These are phyloP conservation scores for Zelostemma sp. DNA, from an alignment of 1,140 invertebrate genomes.

Conservation along the genomic window DNA sequence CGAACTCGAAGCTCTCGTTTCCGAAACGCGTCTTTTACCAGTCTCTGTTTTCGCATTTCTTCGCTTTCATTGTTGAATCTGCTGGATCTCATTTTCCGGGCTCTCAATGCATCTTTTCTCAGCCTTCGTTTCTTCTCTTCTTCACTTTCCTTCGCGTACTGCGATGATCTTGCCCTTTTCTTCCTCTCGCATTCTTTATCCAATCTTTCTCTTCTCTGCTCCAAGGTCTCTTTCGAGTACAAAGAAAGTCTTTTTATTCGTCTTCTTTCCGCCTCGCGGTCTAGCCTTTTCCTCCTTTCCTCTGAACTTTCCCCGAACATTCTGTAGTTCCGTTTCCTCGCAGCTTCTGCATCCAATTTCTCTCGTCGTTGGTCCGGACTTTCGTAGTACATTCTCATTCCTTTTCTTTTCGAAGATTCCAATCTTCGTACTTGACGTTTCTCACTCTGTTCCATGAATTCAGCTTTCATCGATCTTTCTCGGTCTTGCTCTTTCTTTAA, in stretches of 20 bases:
- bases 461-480: no score
- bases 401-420: slow-evolving; percentile 51
- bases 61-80: slow-evolving; percentile 58
- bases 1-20: slow-evolving; percentile 57
- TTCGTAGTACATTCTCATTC: slow-evolving; percentile 59
- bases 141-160: slow-evolving; percentile 57
- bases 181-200: slow-evolving; percentile 56
- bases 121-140: slow-evolving; percentile 56
- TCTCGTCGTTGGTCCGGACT: slow-evolving; percentile 57
- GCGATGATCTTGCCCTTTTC: slow-evolving; percentile 53
- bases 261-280: slow-evolving; percentile 56
- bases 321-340: slow-evolving; percentile 57
- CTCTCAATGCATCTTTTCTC: slow-evolving; percentile 54
- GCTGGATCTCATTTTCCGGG: slow-evolving; percentile 58
- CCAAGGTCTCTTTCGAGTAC: slow-evolving; percentile 56
- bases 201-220: slow-evolving; percentile 53
- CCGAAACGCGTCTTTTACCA: slow-evolving; percentile 56
- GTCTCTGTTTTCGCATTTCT: slow-evolving; percentile 54
- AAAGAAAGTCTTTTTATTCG: slow-evolving; percentile 54
- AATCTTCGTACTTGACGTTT: no score
- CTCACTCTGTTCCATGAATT: no score
- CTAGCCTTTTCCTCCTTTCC: slow-evolving; percentile 56
- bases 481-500: no score
- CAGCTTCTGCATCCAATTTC: slow-evolving; percentile 55
- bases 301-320: slow-evolving; percentile 58